Evolutionary conservation across 2,888 invertebrate species (phyloP), one percentile per base, ranked within the genome.

Genomic region (Ceramica pisi): DNA sequence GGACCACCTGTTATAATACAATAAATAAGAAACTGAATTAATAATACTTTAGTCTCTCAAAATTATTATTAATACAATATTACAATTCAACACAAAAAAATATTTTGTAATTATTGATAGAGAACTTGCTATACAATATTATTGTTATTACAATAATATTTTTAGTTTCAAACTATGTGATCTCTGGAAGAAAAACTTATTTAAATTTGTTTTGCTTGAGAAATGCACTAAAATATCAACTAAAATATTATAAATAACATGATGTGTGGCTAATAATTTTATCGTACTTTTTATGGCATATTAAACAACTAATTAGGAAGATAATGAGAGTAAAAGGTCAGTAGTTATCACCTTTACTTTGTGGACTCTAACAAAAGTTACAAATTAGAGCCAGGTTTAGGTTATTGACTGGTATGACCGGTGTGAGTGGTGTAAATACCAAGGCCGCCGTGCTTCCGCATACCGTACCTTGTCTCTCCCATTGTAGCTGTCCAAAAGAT

Each of bases 391-490:
- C 82, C 83, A 81, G 77, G 83, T 88, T 86, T 85, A 83, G 81
- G 86, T 88, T 88, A 86, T 80, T 86, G 80, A 89, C 89, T 86
- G 70, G 87, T 87, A 79, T 78, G 83, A 89, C 90, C 81, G 80
- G 89, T 88, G 82, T 71, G 71, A 78, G 62, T 74, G 61, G 57
- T 51, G 51, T 70, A 88, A 89, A 91, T 90, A 90, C 85, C 91
- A 91, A 93, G 91, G 92, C 79, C 84, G 62, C 63, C 80, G 72
- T 55, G 66, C 87, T 93, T 94, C 93, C 93, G 93, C 92, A 92
- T 93, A 89, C 82, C 87, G 92, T 95, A 97, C 97, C 97, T 98
- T 98, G 95, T 98, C 98, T 90, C 98, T 97, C n/a, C 98, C 98
- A 90, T 97, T 97, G 90, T 98, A 98, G 61, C 97, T 97, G 80